Evolutionary conservation across 1,140 invertebrate species (phyloP).

Genomic region (Trypoxylus dichotomus): DNA sequence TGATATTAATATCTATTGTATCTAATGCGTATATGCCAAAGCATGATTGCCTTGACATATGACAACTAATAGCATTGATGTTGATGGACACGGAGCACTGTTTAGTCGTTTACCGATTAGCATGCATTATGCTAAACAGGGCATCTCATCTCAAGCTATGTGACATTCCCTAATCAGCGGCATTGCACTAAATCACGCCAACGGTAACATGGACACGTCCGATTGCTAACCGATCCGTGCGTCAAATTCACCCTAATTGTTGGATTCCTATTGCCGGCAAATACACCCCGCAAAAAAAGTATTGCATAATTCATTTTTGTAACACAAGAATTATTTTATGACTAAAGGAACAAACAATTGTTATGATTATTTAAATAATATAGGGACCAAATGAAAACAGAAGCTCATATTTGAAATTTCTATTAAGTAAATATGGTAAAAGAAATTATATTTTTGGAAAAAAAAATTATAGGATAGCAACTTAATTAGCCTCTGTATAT

Average conservation of each 20-base stretch:
- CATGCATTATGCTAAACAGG: constrained; percentile 49
- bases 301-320: too few species aligned
- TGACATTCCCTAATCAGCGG: constrained; percentile 49
- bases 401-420: too few species aligned
- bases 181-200: constrained; percentile 48
- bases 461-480: too few species aligned
- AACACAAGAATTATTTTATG: too few species aligned
- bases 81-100: constrained; percentile 43
- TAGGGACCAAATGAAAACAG: too few species aligned
- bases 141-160: constrained; percentile 47
- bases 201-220: constrained; percentile 43
- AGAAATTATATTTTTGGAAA: too few species aligned
- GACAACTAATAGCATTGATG: constrained; percentile 45
- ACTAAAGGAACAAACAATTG: too few species aligned
- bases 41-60: constrained; percentile 35
- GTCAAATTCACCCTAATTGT: constrained; percentile 47
- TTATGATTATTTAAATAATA: too few species aligned
- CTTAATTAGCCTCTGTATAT: too few species aligned
- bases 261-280: constrained; percentile 1
- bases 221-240: constrained; percentile 42
- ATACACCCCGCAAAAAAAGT: too few species aligned
- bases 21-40: constrained; percentile 27
- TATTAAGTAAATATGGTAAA: too few species aligned
- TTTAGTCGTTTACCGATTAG: constrained; percentile 47
- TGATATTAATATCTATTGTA: background rate